Conservation (phyloP, 2,113 vertebrate species). For the Caranx ignobilis region DNA sequence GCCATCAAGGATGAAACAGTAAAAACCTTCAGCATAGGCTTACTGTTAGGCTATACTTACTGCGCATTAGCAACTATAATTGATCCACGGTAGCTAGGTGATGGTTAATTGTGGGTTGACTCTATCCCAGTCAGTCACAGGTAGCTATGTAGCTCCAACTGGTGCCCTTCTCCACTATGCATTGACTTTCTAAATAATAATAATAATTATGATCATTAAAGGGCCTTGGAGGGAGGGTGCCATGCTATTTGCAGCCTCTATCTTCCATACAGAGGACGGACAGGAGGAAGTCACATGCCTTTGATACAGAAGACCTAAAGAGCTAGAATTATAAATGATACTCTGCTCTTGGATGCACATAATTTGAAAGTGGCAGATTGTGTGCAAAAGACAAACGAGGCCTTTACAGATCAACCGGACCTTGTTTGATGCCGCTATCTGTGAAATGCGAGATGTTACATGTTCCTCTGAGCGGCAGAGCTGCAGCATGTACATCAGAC, state of each 20-base stretch:
- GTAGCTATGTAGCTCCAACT: neutral
- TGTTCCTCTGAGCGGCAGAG: conserved; percentile 51
- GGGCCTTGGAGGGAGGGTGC: conserved; percentile 80
- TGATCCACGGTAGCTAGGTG: neutral
- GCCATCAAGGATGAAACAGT: no score
- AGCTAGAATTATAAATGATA: conserved; percentile 47
- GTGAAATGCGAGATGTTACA: conserved; percentile 42
- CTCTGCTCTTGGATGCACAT: conserved; percentile 17
- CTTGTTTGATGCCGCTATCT: conserved; percentile 56
- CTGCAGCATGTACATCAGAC: conserved; percentile 48
- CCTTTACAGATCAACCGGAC: conserved; percentile 33
- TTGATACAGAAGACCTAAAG: conserved; percentile 13
- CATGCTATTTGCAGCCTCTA: conserved; percentile 20
- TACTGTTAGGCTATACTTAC: neutral
- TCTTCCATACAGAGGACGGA: neutral
- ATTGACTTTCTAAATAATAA: conserved; percentile 86
- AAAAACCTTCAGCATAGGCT: neutral
- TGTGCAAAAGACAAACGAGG: conserved; percentile 56
- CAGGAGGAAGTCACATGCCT: neutral
- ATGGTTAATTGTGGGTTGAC: neutral
- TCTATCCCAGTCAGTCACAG: neutral
- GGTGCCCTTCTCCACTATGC: conserved; percentile 28
- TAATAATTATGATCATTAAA: conserved; percentile 80
- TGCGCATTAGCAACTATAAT: neutral
- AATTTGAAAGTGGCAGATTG: conserved; percentile 46